A percentile compares a stretch with the other conserved stretches of the same genome.
phyloP scores from a whole-genome alignment of 2,888 invertebrate species.

The Phyllotreta cruciferae region DNA sequence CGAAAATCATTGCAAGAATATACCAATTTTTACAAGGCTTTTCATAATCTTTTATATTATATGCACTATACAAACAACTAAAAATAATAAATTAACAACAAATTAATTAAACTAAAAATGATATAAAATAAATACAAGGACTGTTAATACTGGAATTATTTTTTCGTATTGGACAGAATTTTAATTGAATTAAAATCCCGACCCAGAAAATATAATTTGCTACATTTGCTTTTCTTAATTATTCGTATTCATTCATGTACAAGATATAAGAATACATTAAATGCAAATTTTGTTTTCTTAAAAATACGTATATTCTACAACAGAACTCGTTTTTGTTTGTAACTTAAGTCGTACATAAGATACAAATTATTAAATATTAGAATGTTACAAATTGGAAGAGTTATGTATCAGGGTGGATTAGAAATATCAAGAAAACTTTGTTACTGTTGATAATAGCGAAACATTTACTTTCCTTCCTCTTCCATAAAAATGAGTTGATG shows the following conservation, averaged over 20 bases:
- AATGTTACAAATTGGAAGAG: neutral
- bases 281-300: conserved; percentile 16
- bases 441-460: too few species aligned
- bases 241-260: neutral
- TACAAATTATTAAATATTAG: neutral
- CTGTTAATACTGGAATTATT: conserved; percentile 38
- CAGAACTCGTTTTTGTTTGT: too few species aligned
- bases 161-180: conserved; percentile 11
- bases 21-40: conserved; percentile 34
- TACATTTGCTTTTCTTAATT: too few species aligned
- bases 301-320: neutral
- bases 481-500: too few species aligned
- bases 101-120: conserved; percentile 33
- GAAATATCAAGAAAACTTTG: too few species aligned
- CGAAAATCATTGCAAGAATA: conserved; percentile 4
- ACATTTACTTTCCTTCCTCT: too few species aligned
- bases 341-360: too few species aligned
- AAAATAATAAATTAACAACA: conserved; percentile 15
- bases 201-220: too few species aligned
- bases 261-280: conserved; percentile 12
- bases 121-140: conserved; percentile 36
- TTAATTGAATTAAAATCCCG: too few species aligned
- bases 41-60: conserved; percentile 30
- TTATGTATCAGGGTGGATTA: too few species aligned
- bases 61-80: conserved; percentile 41